These are phyloP conservation scores for Gobionotothen gibberifrons DNA, from an alignment of 2,797 vertebrate genomes.

Conservation along the genomic window DNA sequence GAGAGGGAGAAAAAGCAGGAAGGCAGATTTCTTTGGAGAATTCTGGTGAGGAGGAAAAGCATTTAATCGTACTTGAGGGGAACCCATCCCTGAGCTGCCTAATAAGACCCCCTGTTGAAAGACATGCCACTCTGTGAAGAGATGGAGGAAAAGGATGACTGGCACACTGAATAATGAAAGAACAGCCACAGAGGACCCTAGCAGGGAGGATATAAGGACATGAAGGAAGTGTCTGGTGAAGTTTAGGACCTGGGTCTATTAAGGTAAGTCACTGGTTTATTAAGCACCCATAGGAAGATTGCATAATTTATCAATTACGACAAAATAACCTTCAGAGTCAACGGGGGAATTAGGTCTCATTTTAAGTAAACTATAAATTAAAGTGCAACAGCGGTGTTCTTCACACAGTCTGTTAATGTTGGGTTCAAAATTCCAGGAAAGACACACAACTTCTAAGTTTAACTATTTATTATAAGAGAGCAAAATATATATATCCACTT, in stretches of 20 bases:
- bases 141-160: slow-evolving; percentile 55
- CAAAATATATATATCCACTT: too few species aligned
- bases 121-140: slow-evolving; percentile 58
- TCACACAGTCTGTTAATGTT: neutral
- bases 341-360: neutral
- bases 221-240: slow-evolving; percentile 34
- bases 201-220: slow-evolving; percentile 47
- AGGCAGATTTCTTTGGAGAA: slow-evolving; percentile 30
- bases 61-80: slow-evolving; percentile 38
- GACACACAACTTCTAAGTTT: too few species aligned
- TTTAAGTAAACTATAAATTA: neutral
- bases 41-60: slow-evolving; percentile 36
- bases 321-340: slow-evolving; percentile 10
- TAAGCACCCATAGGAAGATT: slow-evolving; percentile 15
- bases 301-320: neutral
- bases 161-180: slow-evolving; percentile 66
- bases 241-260: slow-evolving; percentile 29
- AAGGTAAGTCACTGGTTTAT: slow-evolving; percentile 29
- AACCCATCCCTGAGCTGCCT: slow-evolving; percentile 55
- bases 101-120: slow-evolving; percentile 71
- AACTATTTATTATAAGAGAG: too few species aligned
- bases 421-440: too few species aligned
- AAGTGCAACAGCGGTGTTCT: neutral
- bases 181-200: slow-evolving; percentile 41
- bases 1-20: neutral